Evolutionary conservation across 1,140 invertebrate species (phyloP).

Genomic region (Aphelinus certus): DNA sequence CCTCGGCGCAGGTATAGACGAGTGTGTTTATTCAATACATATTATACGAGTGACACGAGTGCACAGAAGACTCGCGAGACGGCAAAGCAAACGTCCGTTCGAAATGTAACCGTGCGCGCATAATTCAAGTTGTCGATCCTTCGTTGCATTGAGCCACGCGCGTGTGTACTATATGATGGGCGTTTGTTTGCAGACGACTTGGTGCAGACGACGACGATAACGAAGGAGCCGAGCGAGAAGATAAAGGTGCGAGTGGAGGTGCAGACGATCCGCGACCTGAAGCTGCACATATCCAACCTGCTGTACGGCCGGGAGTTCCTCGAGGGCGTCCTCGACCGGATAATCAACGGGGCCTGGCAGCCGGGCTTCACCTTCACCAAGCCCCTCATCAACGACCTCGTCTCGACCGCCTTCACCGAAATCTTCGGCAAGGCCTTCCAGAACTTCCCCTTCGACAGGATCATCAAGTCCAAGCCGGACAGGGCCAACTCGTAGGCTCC

Average conservation of each 20-base stretch:
- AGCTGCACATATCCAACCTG: conserved; percentile 80
- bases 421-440: conserved; percentile 80
- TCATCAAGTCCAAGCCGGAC: conserved; percentile 55
- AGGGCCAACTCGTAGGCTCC: too few species aligned
- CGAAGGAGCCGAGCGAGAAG: conserved; percentile 66
- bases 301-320: conserved; percentile 72
- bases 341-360: conserved; percentile 81
- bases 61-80: too few species aligned
- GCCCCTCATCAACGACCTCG: conserved; percentile 81
- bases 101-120: too few species aligned
- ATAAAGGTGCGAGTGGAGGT: conserved; percentile 76
- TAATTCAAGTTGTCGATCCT: too few species aligned
- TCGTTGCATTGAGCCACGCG: too few species aligned
- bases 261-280: conserved; percentile 77
- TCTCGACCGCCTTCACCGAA: conserved; percentile 81
- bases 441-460: conserved; percentile 73
- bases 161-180: neutral
- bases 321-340: conserved; percentile 71
- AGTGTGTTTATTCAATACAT: too few species aligned
- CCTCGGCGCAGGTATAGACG: too few species aligned
- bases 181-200: conserved; percentile 53
- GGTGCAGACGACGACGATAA: conserved; percentile 78
- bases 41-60: too few species aligned
- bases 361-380: conserved; percentile 77
- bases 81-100: too few species aligned